Percentiles rank a stretch among this genome's conserved stretches.
Evolutionary conservation across 53 echinoderm and acorn worm species (phyloP).

Genomic region (Apostichopus leukothele): DNA sequence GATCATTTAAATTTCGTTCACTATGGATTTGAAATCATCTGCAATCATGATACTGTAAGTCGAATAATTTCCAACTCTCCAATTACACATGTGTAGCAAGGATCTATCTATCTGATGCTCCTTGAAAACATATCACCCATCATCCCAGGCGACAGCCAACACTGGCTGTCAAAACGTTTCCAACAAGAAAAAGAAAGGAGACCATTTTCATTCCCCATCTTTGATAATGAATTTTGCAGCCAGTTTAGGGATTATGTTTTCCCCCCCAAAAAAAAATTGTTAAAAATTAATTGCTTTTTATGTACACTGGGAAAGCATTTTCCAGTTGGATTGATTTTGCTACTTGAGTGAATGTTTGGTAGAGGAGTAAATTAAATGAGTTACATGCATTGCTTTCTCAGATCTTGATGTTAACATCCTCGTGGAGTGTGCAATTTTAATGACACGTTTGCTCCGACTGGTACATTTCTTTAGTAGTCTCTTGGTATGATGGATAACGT

Average conservation of each 20-base stretch:
- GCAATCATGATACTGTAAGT: conserved; percentile 21
- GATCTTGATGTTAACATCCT: background rate
- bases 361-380: background rate
- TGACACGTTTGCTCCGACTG: background rate
- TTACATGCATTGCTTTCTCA: background rate
- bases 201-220: background rate
- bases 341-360: conserved; percentile 5
- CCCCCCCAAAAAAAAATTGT: background rate
- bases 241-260: background rate
- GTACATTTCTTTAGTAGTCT: background rate
- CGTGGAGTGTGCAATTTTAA: background rate
- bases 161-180: background rate
- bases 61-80: conserved; percentile 22
- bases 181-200: background rate
- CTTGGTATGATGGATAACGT: conserved; percentile 16
- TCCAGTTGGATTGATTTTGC: conserved; percentile 5
- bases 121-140: background rate
- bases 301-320: background rate
- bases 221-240: background rate
- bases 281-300: conserved; percentile 2
- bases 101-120: background rate
- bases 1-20: conserved; percentile 14
- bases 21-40: conserved; percentile 26
- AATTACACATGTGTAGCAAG: conserved; percentile 1
- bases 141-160: background rate